Evolutionary conservation across 1,140 invertebrate species (phyloP).

Genomic region (Lepidurus arcticus): DNA sequence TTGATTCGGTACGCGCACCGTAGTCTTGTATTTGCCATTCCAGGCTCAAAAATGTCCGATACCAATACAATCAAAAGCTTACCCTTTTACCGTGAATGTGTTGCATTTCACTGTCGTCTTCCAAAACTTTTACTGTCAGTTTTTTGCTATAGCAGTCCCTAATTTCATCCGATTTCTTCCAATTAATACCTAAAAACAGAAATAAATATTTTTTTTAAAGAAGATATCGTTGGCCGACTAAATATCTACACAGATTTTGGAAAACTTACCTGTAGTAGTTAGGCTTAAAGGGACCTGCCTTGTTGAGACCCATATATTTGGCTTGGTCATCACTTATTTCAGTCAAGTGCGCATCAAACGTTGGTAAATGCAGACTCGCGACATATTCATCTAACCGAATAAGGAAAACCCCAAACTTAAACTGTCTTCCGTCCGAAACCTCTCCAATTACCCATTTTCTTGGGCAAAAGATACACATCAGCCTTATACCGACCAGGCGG

Average conservation of each 20-base stretch:
- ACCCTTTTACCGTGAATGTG: not conserved
- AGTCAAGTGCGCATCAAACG: constrained; percentile 94
- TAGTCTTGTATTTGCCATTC: not conserved
- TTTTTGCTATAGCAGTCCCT: not conserved
- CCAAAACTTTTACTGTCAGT: not conserved
- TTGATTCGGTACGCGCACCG: not conserved
- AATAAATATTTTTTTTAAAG: not conserved
- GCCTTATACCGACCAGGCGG: constrained; percentile 89
- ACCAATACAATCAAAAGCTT: not conserved
- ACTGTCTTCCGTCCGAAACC: constrained; percentile 3
- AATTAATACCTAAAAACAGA: constrained; percentile 1
- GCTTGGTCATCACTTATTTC: constrained; percentile 95
- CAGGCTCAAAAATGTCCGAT: not conserved
- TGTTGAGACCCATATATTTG: constrained; percentile 94
- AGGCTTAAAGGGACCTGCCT: constrained; percentile 95
- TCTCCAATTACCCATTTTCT: constrained; percentile 80
- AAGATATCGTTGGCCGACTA: not conserved
- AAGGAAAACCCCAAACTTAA: constrained; percentile 31
- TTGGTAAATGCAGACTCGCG: constrained; percentile 87
- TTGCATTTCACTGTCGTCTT: not conserved
- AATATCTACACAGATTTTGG: not conserved
- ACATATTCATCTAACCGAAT: constrained; percentile 84
- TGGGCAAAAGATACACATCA: constrained; percentile 93
- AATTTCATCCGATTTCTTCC: not conserved
- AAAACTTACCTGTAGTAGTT: constrained; percentile 86